Conservation (phyloP, 2,113 vertebrate species). For the Mus spicilegus region DNA sequence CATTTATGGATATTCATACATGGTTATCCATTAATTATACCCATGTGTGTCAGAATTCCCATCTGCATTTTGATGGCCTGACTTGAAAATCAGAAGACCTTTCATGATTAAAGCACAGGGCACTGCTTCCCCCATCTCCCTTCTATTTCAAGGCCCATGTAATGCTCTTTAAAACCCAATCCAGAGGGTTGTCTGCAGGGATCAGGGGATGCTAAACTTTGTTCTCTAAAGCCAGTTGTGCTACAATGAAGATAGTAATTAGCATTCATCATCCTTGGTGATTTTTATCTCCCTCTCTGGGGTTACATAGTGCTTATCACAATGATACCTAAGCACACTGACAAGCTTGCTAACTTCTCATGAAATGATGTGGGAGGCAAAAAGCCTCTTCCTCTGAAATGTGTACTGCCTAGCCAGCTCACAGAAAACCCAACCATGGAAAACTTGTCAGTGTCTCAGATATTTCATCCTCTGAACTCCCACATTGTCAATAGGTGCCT, state of each 20-base stretch:
- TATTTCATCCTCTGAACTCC: not conserved
- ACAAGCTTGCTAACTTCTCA: slow-evolving; percentile 41
- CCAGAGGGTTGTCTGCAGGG: slow-evolving; percentile 41
- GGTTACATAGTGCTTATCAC: slow-evolving; percentile 49
- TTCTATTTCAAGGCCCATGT: slow-evolving; percentile 42
- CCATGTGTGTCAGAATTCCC: slow-evolving; percentile 27
- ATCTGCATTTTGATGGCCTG: slow-evolving; percentile 62
- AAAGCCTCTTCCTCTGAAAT: not conserved
- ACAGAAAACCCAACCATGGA: not conserved
- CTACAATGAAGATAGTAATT: slow-evolving; percentile 71
- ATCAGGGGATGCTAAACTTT: slow-evolving; percentile 59
- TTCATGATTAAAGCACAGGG: slow-evolving; percentile 32
- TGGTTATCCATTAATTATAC: slow-evolving; percentile 63
- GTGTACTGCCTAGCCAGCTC: not conserved
- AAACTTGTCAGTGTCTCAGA: not conserved
- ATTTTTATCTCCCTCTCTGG: slow-evolving; percentile 70
- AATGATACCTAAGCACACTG: not conserved
- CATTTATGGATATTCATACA: slow-evolving; percentile 64
- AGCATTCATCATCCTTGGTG: slow-evolving; percentile 65
- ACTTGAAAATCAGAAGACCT: slow-evolving; percentile 57
- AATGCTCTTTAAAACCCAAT: slow-evolving; percentile 34
- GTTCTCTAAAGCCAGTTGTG: slow-evolving; percentile 61
- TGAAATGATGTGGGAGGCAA: not conserved
- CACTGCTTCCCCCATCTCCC: not conserved
- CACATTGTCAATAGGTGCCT: not conserved